Conservation (phyloP, 1,140 invertebrate species). For the Parasteatoda tepidariorum region DNA sequence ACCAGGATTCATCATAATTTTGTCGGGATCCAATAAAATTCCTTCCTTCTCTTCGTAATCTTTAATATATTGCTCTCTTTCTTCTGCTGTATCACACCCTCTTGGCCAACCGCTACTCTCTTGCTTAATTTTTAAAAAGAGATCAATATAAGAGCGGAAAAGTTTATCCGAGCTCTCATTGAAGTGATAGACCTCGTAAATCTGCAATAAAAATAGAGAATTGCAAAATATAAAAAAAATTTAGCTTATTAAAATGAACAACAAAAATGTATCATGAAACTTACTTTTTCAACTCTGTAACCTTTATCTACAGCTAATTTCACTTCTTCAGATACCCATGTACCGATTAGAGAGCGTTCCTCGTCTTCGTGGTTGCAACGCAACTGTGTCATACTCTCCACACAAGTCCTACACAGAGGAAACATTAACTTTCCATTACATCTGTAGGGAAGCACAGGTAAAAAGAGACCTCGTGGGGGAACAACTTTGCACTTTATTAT, state of each 20-base stretch:
- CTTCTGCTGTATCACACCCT: background rate
- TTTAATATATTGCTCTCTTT: background rate
- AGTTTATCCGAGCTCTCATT: background rate
- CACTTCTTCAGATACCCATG: constrained; percentile 64
- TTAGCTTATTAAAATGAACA: background rate
- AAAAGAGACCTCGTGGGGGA: background rate
- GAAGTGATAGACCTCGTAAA: background rate
- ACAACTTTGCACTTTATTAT: background rate
- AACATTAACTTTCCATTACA: constrained; percentile 40
- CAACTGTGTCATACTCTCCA: too few species aligned
- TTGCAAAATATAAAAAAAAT: background rate
- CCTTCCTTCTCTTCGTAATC: background rate
- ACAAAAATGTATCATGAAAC: background rate
- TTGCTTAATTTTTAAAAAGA: background rate
- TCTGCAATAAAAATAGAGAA: background rate
- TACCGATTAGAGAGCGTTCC: too few species aligned
- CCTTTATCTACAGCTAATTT: constrained; percentile 65
- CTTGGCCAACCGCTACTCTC: background rate
- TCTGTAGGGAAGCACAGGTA: constrained; percentile 1
- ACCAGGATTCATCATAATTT: constrained; percentile 65
- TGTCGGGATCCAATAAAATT: background rate
- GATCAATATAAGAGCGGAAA: constrained; percentile 2
- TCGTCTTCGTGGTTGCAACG: too few species aligned
- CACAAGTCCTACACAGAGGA: too few species aligned
- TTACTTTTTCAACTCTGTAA: constrained; percentile 66